A percentile compares a stretch with the other conserved stretches of the same genome.
These are phyloP conservation scores for Cygnus atratus DNA, from an alignment of 2,113 vertebrate species.

Conservation along the genomic window DNA sequence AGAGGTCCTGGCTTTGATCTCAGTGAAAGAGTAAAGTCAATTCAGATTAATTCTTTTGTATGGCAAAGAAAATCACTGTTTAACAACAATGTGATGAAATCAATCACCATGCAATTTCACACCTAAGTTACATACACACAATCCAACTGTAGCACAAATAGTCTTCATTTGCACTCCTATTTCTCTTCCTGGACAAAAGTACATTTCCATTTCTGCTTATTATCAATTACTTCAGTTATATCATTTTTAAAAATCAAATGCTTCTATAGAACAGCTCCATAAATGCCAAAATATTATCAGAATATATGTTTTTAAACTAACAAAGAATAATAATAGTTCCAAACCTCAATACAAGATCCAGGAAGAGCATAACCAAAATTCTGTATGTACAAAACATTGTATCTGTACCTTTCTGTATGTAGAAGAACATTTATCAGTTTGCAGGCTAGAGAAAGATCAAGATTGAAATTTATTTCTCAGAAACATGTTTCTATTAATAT, in stretches of 20 bases:
- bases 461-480: neutral
- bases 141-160: neutral
- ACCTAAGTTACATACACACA: neutral
- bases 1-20: neutral
- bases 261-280: neutral
- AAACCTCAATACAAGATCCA: neutral
- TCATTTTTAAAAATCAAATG: neutral
- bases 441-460: neutral
- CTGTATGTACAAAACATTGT: neutral
- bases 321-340: neutral
- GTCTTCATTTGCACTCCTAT: neutral
- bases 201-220: neutral
- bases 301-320: neutral
- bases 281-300: neutral
- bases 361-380: neutral
- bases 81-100: neutral
- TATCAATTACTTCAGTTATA: neutral
- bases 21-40: neutral
- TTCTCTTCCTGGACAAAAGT: neutral
- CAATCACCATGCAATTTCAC: neutral
- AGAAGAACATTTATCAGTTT: neutral
- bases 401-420: neutral
- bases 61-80: neutral
- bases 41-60: neutral
- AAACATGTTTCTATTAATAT: neutral